Evolutionary conservation across 2,113 vertebrate genomes (phyloP), one percentile per base, ranked within the genome.

Genomic region (Muntiacus reevesi): DNA sequence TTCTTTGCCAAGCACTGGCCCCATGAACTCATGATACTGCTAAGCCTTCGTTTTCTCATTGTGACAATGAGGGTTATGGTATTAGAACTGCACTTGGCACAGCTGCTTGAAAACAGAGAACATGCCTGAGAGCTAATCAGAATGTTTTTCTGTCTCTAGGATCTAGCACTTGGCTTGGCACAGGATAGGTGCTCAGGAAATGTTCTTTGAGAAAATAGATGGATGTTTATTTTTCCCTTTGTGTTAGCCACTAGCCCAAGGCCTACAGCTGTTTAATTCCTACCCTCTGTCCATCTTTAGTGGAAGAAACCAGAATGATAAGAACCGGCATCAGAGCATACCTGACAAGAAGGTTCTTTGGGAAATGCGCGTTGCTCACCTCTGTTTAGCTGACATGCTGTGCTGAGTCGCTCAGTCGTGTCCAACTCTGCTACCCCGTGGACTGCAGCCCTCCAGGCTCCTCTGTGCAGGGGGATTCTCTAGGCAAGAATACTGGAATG

Each of bases 131-230:
- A 19, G 62, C 54, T 89, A 55, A 23, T 81, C 59, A 45, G 28
- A 43, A 36, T 91, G 9, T 59, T 59, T 95, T 79, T 79, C 33
- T 89, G 0, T 85, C 36, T 50, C 15, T 89, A 14, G 76, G 55
- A 59, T 85, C 36, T 88, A 83, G 47, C 45, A 28, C 52, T 25
- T 45, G 60, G 57, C 45, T 25, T 71, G 57, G 52, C 33, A 74
- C 17, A 50, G 47, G 9, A 11, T 78, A 27, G 50, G 8, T 90
- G 36, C 52, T 93, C 30, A 60, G 86, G 25, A 91, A 91, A 79
- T 45, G 25, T 71, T 98, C 94, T 95, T 87, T 64, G 50, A 89
- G 36, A 90, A 95, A 92, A 59, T n/a, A 36, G 33, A 21, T 90
- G 30, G 27, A 43, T 86, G 30, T 90, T 88, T 96, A 21, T 94